phyloP scores from a whole-genome alignment of 2,888 invertebrate species.

The Tiliacea aurago region DNA sequence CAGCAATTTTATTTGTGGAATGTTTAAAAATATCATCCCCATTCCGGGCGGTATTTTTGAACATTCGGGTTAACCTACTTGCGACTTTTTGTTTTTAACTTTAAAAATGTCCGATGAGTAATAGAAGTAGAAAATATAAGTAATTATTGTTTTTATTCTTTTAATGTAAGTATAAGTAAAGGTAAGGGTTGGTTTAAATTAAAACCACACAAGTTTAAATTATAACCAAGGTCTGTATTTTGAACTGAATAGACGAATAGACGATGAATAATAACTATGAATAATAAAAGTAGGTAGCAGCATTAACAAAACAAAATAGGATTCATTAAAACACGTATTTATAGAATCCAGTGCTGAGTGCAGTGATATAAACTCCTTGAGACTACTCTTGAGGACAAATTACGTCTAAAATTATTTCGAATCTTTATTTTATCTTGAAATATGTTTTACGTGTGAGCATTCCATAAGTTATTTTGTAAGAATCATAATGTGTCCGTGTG shows the following conservation, averaged over 20 bases:
- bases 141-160: background rate
- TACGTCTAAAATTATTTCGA: conserved; percentile 16
- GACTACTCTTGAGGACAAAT: conserved; percentile 10
- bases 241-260: background rate
- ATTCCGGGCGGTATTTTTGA: conserved; percentile 17
- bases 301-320: background rate
- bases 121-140: background rate
- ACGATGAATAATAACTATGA: background rate
- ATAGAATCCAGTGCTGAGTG: background rate
- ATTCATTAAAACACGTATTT: background rate
- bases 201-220: background rate
- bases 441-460: conserved; percentile 43
- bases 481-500: conserved; percentile 48
- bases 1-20: conserved; percentile 31
- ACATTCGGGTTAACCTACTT: background rate
- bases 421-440: conserved; percentile 36
- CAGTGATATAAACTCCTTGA: conserved; percentile 3
- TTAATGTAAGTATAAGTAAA: background rate
- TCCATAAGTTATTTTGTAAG: conserved; percentile 62
- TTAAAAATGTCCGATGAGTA: background rate
- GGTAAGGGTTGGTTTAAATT: background rate
- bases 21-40: conserved; percentile 35
- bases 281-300: background rate
- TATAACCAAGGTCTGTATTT: background rate
- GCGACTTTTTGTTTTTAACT: conserved; percentile 15